Evolutionary conservation across 1,140 invertebrate species (phyloP).

Genomic region (Heliconius congener): DNA sequence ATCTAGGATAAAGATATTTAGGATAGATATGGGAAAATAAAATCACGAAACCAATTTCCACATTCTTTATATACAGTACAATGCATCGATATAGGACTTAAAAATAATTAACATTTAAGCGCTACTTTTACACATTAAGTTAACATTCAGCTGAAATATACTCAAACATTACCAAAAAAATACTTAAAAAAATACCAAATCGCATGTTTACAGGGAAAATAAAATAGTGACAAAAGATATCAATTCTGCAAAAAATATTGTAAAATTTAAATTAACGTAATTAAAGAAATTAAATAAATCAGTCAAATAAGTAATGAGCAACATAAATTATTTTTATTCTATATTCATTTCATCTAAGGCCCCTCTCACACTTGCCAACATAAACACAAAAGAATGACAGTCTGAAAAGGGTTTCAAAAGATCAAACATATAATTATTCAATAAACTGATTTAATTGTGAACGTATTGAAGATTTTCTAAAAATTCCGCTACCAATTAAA

Average conservation of each 20-base stretch:
- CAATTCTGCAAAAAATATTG: neutral
- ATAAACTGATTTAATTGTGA: neutral
- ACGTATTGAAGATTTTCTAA: too few relatives aligned
- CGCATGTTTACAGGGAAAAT: neutral
- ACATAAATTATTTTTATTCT: conserved; percentile 20
- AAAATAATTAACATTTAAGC: conserved; percentile 74
- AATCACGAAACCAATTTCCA: conserved; percentile 46
- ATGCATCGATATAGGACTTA: conserved; percentile 62
- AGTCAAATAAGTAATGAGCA: conserved; percentile 24
- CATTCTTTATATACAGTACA: conserved; percentile 73
- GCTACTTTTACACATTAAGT: conserved; percentile 59
- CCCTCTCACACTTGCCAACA: conserved; percentile 29
- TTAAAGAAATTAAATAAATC: conserved; percentile 7
- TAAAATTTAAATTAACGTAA: neutral
- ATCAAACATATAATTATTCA: neutral
- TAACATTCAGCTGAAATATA: conserved; percentile 46
- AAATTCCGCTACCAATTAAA: too few relatives aligned
- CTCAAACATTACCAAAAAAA: conserved; percentile 10
- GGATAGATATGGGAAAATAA: conserved; percentile 18
- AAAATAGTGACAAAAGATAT: neutral
- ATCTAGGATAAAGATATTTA: too few relatives aligned
- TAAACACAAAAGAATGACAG: conserved; percentile 16
- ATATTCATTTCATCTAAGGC: conserved; percentile 31
- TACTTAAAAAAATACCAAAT: neutral
- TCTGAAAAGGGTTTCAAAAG: neutral